Base-by-base conservation (phyloP, 2,797 vertebrate genomes). In the Falco rusticolus region DNA sequence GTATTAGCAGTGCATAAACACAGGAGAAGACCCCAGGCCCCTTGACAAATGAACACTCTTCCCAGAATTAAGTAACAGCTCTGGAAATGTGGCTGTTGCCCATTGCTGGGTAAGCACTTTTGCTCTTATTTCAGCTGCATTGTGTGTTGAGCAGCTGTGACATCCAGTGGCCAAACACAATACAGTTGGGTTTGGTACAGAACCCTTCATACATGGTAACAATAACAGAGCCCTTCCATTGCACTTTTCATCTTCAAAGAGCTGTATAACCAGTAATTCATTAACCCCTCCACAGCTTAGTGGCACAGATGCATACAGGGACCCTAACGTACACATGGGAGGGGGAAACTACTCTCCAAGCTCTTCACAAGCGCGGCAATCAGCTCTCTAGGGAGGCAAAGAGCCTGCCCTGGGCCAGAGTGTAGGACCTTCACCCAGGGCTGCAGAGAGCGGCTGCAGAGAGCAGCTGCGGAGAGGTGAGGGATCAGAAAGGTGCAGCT, bases 101-200 rank as follows among this genome's bases (percentile, higher is more conserved):
- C 60, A 3, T 6, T 91, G 92, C 95, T 94, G 84, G 43, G n/a
- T 90, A 79, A 95, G 92, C 93, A 68, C 84, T 95, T 96, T 76
- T 60, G 82, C 88, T 54, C 87, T 92, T 57, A 64, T 68, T 75
- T 92, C 65, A 53, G 80, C 84, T 18, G 78, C 56, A 57, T 82
- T 68, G 89, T 75, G 69, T 5, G 24, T 63, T 96, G 94, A 93
- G 51, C 78, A 37, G 96, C 94, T 96, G 68, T 96, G 97, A 97
- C 97, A 97, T 93, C 97, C 90, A 96, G 97, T 93, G 96, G 96
- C 80, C 95, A 96, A 94, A 96, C 77, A 96, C 96, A 97, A 95
- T 77, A 97, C 47, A 0, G 31, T 75, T 92, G 94, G 90, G 69
- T 50, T 93, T 66, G 70, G 22, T 53, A 22, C 47, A 39, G 65